Conservation (phyloP, 2,888 invertebrate species). For the Pristionchus mayeri region DNA sequence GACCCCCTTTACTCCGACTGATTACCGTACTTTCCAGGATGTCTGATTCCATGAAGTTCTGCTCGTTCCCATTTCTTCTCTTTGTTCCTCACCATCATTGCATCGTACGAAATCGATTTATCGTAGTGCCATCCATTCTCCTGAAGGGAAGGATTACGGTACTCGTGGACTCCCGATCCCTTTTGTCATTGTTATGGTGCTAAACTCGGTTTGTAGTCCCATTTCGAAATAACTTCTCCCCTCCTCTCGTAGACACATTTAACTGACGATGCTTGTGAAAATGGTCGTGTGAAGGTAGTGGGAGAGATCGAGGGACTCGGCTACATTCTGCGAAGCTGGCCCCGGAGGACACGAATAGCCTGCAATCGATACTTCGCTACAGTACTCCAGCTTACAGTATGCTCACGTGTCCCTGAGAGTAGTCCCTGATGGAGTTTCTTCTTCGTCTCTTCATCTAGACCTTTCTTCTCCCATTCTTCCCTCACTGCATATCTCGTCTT, state of each 20-base stretch:
- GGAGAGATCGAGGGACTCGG: neutral
- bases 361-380: neutral
- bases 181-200: neutral
- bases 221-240: neutral
- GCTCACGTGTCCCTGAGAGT: neutral
- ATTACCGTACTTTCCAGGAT: neutral
- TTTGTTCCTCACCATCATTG: neutral
- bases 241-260: too few relatives aligned
- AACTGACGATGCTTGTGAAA: neutral
- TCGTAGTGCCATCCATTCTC: neutral
- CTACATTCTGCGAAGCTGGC: neutral
- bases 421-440: neutral
- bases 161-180: neutral
- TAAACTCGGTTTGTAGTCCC: neutral
- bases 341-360: neutral
- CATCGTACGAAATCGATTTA: neutral
- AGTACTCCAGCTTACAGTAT: slow-evolving; percentile 12
- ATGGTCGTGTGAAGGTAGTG: neutral
- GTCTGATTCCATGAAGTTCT: neutral
- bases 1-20: neutral
- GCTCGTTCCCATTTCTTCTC: neutral
- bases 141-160: neutral
- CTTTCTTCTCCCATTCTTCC: neutral
- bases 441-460: neutral
- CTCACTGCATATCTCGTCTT: slow-evolving; percentile 6